Evolutionary conservation across 92 coral and sea anemone genomes (phyloP).

Genomic region (Montipora capitata): DNA sequence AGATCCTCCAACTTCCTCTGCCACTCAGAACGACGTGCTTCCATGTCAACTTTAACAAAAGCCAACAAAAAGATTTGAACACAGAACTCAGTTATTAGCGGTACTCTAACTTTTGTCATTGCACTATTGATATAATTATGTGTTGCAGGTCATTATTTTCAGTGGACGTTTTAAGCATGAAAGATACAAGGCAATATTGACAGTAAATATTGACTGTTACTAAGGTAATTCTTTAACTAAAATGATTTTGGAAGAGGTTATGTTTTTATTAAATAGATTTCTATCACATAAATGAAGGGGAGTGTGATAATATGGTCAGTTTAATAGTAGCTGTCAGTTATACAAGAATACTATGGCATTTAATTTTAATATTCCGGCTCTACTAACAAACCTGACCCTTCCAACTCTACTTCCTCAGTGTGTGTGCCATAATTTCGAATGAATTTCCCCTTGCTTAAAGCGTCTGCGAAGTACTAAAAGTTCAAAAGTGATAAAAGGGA

Average conservation of each 20-base stretch:
- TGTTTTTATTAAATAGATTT: no score
- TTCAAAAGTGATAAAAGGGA: background rate
- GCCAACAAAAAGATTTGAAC: background rate
- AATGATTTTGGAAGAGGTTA: background rate
- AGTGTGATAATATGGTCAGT: no score
- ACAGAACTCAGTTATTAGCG: background rate
- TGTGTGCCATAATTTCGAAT: conserved; percentile 6
- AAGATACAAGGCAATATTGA: background rate
- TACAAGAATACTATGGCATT: background rate
- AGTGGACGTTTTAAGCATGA: no score
- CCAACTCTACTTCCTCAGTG: conserved; percentile 9
- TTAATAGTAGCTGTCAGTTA: no score
- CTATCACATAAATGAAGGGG: no score
- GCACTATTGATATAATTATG: background rate
- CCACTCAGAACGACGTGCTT: conserved; percentile 10
- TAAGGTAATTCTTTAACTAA: no score
- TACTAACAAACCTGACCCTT: conserved; percentile 6
- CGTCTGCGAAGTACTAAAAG: conserved; percentile 12
- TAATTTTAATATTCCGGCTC: background rate
- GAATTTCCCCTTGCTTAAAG: conserved; percentile 15
- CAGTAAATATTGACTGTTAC: background rate
- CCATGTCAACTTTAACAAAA: conserved; percentile 20
- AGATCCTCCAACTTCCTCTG: conserved; percentile 1
- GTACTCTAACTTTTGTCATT: background rate
- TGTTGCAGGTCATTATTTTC: no score